Conservation (phyloP, 2,888 invertebrate species). For the Pomacea canaliculata region DNA sequence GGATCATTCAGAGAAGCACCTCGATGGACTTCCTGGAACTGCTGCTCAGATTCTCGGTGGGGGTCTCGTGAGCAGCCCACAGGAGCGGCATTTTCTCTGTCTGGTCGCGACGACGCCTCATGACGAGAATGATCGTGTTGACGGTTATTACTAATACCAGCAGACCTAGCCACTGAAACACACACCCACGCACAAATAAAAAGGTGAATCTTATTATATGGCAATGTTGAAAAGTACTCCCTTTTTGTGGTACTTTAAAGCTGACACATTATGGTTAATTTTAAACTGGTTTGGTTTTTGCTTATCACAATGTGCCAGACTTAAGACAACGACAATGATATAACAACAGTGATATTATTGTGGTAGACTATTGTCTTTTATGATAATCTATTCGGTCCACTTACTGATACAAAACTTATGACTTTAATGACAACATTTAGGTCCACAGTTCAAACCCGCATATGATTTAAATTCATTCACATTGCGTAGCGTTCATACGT, state of each 20-base stretch:
- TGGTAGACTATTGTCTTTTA: no score
- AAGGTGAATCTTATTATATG: not conserved
- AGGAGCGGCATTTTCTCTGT: not conserved
- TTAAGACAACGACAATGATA: not conserved
- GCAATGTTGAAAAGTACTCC: not conserved
- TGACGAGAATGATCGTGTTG: slow-evolving; percentile 35
- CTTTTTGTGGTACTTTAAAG: no score
- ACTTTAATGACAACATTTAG: no score
- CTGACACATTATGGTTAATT: not conserved
- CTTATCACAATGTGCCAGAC: not conserved
- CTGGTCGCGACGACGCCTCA: not conserved
- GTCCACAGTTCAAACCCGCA: no score
- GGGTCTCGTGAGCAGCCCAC: not conserved
- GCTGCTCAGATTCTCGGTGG: not conserved
- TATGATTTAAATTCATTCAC: no score
- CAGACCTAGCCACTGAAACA: slow-evolving; percentile 52
- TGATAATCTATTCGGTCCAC: no score
- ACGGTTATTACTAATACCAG: slow-evolving; percentile 42
- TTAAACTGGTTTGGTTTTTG: not conserved
- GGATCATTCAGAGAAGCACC: no score
- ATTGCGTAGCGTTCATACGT: no score
- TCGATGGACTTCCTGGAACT: no score
- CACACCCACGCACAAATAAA: not conserved
- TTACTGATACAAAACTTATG: no score
- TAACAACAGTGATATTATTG: no score